Percentiles rank a stretch among this genome's conserved stretches.
phyloP scores from a whole-genome alignment of 2,113 vertebrate genomes.

The Gasterosteus nipponicus region DNA sequence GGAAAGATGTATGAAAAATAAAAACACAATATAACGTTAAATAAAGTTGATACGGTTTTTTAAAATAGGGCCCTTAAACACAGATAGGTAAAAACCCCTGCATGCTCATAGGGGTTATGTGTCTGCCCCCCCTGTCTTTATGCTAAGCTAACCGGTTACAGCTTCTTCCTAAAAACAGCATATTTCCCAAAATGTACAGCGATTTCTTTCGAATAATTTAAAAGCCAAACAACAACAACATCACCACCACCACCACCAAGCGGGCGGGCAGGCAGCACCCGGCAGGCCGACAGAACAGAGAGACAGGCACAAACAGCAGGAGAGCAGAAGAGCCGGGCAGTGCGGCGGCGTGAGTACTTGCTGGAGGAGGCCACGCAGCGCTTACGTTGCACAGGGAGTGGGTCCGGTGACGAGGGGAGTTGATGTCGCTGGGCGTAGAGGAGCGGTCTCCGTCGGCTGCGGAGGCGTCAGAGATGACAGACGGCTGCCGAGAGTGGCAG shows the following conservation, averaged over 20 bases:
- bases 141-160: not conserved
- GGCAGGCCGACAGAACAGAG: slow-evolving; percentile 53
- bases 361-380: slow-evolving; percentile 65
- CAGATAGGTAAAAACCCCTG: not conserved
- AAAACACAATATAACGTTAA: not conserved
- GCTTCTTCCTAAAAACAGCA: not conserved
- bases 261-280: slow-evolving; percentile 32
- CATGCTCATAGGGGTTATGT: not conserved
- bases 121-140: not conserved
- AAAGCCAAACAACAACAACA: slow-evolving; percentile 32
- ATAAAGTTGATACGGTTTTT: not conserved
- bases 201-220: not conserved
- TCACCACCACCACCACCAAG: slow-evolving; percentile 30
- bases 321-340: slow-evolving; percentile 15
- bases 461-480: slow-evolving; percentile 93
- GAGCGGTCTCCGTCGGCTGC: slow-evolving; percentile 93
- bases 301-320: slow-evolving; percentile 44
- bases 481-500: slow-evolving; percentile 96
- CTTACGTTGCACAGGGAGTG: slow-evolving; percentile 99
- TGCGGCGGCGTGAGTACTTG: slow-evolving; percentile 64
- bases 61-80: not conserved
- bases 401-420: slow-evolving; percentile 96
- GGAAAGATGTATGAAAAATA: not conserved
- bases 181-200: slow-evolving; percentile 8
- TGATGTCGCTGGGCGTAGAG: slow-evolving; percentile 96